Percentiles rank a stretch among this genome's conserved stretches.
phyloP scores from a whole-genome alignment of 2,113 vertebrate genomes.

The Pluvialis apricaria region DNA sequence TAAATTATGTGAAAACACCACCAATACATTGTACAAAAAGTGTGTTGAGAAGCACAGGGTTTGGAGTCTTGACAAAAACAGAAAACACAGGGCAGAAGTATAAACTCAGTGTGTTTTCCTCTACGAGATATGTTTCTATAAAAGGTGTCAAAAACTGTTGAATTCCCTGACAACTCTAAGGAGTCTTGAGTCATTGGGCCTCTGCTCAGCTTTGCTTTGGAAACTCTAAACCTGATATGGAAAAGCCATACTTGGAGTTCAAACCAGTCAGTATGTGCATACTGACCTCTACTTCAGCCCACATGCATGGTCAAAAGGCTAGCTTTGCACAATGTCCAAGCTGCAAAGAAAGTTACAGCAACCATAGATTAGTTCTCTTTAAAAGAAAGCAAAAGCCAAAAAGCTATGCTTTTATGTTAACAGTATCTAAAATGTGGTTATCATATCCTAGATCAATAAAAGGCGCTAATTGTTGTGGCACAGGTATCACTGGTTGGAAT shows the following conservation, averaged over 20 bases:
- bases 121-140: not conserved
- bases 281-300: not conserved
- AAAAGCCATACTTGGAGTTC: not conserved
- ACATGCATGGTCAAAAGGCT: fast-evolving
- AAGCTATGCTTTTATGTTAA: not conserved
- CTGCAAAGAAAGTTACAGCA: not conserved
- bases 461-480: not conserved
- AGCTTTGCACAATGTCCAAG: not conserved
- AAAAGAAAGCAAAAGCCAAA: not conserved
- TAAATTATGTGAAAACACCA: not conserved
- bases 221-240: not conserved
- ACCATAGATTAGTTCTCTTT: not conserved
- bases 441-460: not conserved
- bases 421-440: not conserved
- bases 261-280: not conserved
- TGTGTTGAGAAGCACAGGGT: not conserved
- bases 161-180: not conserved
- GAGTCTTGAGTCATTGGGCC: not conserved
- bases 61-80: not conserved
- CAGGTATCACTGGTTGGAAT: not conserved
- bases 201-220: not conserved
- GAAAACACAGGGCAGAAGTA: not conserved
- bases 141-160: not conserved
- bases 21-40: not conserved
- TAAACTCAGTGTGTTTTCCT: not conserved